These are phyloP conservation scores for Ameiurus melas DNA, from an alignment of 2,113 vertebrate genomes.

Conservation along the genomic window DNA sequence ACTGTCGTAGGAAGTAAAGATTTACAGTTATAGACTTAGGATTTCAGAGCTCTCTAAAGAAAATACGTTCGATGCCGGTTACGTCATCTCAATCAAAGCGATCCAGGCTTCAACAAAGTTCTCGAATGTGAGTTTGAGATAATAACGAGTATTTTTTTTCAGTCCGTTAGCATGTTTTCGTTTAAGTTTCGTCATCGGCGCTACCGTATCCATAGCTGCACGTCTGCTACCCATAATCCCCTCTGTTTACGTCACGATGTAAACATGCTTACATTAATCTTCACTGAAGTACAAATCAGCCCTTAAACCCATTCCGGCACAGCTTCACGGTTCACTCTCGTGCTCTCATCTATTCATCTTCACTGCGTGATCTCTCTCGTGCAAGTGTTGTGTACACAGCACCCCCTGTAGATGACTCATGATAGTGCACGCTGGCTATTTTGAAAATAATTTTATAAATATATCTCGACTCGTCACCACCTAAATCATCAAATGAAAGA, in stretches of 20 bases:
- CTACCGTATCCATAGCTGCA: not conserved
- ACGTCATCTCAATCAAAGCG: too few relatives aligned
- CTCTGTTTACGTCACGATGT: not conserved
- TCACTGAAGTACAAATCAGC: not conserved
- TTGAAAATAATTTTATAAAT: too few relatives aligned
- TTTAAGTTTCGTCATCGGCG: not conserved
- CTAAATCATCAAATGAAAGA: slow-evolving; percentile 32
- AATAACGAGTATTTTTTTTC: not conserved
- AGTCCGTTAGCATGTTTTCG: not conserved
- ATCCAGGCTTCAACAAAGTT: not conserved
- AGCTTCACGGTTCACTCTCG: not conserved
- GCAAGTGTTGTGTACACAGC: not conserved
- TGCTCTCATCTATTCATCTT: not conserved
- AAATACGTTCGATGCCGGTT: not conserved
- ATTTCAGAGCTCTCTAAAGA: not conserved
- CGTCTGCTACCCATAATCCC: not conserved
- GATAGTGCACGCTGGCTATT: not conserved
- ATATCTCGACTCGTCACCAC: not conserved
- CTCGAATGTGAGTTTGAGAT: not conserved
- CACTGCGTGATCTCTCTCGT: too few relatives aligned
- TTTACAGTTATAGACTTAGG: not conserved
- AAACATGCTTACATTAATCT: not conserved
- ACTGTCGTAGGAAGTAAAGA: too few relatives aligned
- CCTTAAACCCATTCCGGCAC: not conserved
- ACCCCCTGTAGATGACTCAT: not conserved